Base-by-base conservation (phyloP, 2,888 invertebrate species). In the Troilus luridus region DNA sequence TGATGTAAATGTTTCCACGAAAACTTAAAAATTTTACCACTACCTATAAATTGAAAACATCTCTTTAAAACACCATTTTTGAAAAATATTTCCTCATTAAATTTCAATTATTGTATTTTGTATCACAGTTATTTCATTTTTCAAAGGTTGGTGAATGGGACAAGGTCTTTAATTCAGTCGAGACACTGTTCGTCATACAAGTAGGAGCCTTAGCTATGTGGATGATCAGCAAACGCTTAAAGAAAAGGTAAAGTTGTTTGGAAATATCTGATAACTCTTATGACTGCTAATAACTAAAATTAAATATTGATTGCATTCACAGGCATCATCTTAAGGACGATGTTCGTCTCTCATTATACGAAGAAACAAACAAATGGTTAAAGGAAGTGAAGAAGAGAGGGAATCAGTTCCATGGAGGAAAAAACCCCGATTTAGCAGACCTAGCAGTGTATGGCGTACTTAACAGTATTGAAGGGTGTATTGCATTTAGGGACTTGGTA, bases 191-290 rank as follows among this genome's bases (percentile, higher is more conserved):
- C 64, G 98, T 99, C 94, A 97, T 99, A 0, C 98, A 99, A 94
- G 96, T 98, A 0, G 99, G 99, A 8, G 98, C 99, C 0, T 95
- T 96, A 10, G 99, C 98, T 0, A 99, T 99, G 99, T 99, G 97
- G 96, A 93, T 98, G 60, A 97, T 99, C 93, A 97, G 98, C 0
- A 99, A 98, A 94, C 95, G 97, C 92, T 95, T 99, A 19, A 98
- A 98, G 94, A 96, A 96, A 93, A 97, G 96, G 96, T 97, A 58
- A 3, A n/a, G 8, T 21, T 56, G 10, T 0, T 21, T 58, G n/a
- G 12, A 12, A 19, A 56, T 85, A 85, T 85, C 56, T 21, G 21
- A n/a, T 56, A 58, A 56, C 56, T 85, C 1, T 56, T 56, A 9
- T 7, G 62, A 14, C 7, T 77, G 17, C 41, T 41, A 17, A 41